phyloP scores from a whole-genome alignment of 2,113 vertebrate genomes.

The Daubentonia madagascariensis region DNA sequence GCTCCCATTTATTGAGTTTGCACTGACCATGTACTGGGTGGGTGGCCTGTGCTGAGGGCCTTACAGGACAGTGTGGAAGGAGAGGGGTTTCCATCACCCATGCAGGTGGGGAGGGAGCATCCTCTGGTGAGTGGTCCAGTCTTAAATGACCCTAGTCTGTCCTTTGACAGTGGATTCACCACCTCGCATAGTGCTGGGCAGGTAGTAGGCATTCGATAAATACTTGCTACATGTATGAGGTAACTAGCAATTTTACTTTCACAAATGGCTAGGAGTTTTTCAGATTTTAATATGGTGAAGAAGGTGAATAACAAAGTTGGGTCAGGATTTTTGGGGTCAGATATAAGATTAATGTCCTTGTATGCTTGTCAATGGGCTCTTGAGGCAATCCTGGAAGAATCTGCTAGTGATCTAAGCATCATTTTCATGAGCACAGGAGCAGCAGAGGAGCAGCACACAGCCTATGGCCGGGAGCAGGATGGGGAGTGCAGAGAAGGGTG shows the following conservation, averaged over 20 bases:
- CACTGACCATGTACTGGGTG: background rate
- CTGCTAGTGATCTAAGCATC: background rate
- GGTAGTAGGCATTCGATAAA: background rate
- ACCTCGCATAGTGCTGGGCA: background rate
- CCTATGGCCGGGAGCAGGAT: background rate
- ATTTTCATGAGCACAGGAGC: background rate
- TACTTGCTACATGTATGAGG: background rate
- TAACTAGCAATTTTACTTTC: background rate
- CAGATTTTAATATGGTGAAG: background rate
- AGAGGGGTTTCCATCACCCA: background rate
- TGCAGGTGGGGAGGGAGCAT: background rate
- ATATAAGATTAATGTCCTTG: background rate
- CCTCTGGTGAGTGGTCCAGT: background rate
- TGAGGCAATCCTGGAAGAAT: background rate
- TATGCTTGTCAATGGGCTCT: background rate
- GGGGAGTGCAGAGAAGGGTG: background rate
- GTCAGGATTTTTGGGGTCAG: background rate
- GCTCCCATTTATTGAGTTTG: background rate
- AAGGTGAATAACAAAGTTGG: background rate
- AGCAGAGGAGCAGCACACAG: background rate
- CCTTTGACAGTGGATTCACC: background rate
- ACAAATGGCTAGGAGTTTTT: background rate
- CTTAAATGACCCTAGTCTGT: background rate
- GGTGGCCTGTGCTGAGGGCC: background rate
- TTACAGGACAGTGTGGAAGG: background rate